Evolutionary conservation across 2,888 invertebrate species (phyloP).

Genomic region (Ormyrus pomaceus): DNA sequence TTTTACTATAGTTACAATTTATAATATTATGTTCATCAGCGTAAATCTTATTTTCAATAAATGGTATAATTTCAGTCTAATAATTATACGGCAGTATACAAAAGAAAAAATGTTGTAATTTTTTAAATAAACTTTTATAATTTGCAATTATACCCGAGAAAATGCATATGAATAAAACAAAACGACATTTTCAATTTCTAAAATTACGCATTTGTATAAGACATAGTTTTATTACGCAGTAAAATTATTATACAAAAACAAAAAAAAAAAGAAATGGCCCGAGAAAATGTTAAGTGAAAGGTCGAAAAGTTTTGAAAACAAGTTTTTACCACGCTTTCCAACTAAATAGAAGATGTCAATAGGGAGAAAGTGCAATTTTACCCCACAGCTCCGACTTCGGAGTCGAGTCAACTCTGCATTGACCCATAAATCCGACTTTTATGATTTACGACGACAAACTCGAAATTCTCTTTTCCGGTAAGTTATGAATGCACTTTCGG

Average conservation of each 20-base stretch:
- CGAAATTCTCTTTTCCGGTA: slow-evolving; percentile 55
- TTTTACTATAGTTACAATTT: too few species aligned
- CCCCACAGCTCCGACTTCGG: slow-evolving; percentile 13
- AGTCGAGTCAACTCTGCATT: slow-evolving; percentile 53
- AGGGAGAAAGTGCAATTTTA: slow-evolving; percentile 60
- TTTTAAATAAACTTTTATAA: too few species aligned
- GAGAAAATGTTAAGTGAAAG: neutral
- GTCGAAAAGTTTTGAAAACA: slow-evolving; percentile 27
- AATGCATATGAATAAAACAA: too few species aligned
- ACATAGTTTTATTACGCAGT: too few species aligned
- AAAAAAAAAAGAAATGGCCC: neutral
- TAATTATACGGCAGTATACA: too few species aligned
- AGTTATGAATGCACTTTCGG: slow-evolving; percentile 61
- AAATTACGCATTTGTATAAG: too few species aligned
- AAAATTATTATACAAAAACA: neutral
- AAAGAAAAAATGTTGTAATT: too few species aligned
- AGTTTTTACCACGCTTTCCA: slow-evolving; percentile 39
- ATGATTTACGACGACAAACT: slow-evolving; percentile 64
- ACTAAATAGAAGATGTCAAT: slow-evolving; percentile 31
- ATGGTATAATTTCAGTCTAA: too few species aligned
- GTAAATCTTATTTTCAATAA: too few species aligned
- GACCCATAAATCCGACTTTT: slow-evolving; percentile 67
- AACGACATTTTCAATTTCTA: too few species aligned
- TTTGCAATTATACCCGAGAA: too few species aligned
- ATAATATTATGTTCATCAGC: too few species aligned